These are phyloP conservation scores for Muscina levida DNA, from an alignment of 2,888 invertebrate species.

Conservation along the genomic window DNA sequence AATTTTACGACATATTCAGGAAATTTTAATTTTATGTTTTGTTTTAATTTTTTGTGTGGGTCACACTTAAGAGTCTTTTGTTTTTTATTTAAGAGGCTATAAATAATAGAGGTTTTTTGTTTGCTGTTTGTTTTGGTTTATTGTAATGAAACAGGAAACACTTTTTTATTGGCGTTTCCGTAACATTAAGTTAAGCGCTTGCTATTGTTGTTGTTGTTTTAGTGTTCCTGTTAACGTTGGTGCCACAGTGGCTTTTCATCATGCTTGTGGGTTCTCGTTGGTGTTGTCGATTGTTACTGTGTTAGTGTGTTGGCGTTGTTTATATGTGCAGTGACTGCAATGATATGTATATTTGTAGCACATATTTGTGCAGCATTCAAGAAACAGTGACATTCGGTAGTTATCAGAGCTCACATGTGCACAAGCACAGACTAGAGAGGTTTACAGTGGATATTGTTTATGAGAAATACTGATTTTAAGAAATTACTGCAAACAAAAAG, in stretches of 20 bases:
- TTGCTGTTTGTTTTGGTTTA: background rate
- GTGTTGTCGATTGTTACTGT: background rate
- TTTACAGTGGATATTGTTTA: too few relatives aligned
- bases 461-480: too few relatives aligned
- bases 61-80: constrained; percentile 5
- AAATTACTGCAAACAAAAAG: too few relatives aligned
- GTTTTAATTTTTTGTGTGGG: background rate
- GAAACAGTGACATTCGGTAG: background rate
- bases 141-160: constrained; percentile 4
- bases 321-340: background rate
- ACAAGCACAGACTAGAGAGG: background rate
- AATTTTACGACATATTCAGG: background rate
- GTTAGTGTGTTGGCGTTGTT: background rate
- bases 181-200: constrained; percentile 15
- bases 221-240: constrained; percentile 5
- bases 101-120: too few relatives aligned
- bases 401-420: background rate
- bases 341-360: background rate
- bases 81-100: too few relatives aligned
- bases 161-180: constrained; percentile 22
- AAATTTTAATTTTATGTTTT: background rate
- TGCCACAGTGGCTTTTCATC: constrained; percentile 4
- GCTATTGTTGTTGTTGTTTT: constrained; percentile 6
- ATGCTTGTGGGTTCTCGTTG: background rate
- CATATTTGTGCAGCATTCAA: background rate